A percentile compares a stretch with the other conserved stretches of the same genome.
Evolutionary conservation across 1,140 invertebrate genomes (phyloP).

Genomic region (Laodelphax striatellus): DNA sequence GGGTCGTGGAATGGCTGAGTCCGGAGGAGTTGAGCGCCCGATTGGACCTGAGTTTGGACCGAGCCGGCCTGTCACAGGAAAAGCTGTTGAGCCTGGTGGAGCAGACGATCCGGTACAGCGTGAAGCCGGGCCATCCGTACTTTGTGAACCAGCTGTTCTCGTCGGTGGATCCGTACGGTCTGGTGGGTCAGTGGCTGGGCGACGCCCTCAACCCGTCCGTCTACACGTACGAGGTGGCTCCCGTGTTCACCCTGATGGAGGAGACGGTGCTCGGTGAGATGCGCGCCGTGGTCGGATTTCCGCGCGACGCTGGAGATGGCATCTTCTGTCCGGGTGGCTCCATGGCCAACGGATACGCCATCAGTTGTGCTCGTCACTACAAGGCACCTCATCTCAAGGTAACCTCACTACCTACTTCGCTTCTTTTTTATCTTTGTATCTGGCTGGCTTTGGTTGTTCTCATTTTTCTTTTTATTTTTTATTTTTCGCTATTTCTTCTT

Average conservation of each 20-base stretch:
- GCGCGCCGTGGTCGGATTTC: constrained; percentile 75
- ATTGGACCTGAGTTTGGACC: constrained; percentile 48
- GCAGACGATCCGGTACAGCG: constrained; percentile 63
- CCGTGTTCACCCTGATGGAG: constrained; percentile 79
- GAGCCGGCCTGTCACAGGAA: constrained; percentile 45
- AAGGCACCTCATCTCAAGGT: constrained; percentile 69
- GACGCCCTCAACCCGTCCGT: constrained; percentile 78
- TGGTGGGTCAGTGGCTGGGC: constrained; percentile 74
- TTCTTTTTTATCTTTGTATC: too few species aligned
- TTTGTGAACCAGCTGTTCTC: constrained; percentile 74
- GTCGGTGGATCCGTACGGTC: constrained; percentile 71
- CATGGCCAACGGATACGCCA: constrained; percentile 89
- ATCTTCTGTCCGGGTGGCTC: constrained; percentile 94
- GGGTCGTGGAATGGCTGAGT: constrained; percentile 62
- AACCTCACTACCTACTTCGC: constrained; percentile 22
- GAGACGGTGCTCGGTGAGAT: constrained; percentile 69
- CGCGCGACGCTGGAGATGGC: constrained; percentile 58
- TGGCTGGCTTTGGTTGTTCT: background rate
- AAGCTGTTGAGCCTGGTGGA: constrained; percentile 49
- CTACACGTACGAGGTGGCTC: constrained; percentile 85
- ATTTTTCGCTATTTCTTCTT: too few species aligned
- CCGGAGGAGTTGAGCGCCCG: constrained; percentile 49
- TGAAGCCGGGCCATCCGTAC: constrained; percentile 78
- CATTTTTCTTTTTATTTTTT: too few species aligned
- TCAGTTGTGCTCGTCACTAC: constrained; percentile 73